These are phyloP conservation scores for Cyaniris semiargus DNA, from an alignment of 2,888 invertebrate genomes.

Conservation along the genomic window DNA sequence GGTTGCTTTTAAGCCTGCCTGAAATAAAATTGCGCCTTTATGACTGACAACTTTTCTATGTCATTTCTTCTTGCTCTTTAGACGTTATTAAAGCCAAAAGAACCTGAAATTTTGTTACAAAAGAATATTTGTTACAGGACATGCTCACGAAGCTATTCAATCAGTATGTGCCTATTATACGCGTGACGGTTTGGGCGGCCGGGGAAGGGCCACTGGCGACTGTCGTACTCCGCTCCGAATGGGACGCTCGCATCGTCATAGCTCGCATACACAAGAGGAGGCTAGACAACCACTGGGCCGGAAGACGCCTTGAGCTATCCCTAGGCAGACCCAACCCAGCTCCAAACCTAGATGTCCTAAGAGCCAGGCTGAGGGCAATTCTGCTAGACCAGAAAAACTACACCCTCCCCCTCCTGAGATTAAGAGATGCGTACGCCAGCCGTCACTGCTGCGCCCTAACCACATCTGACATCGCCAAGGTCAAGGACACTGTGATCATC, in stretches of 20 bases:
- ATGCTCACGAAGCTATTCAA: conserved; percentile 68
- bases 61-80: too few species aligned
- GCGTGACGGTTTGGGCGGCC: conserved; percentile 65
- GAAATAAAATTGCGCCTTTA: too few species aligned
- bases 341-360: conserved; percentile 82
- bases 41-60: too few species aligned
- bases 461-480: conserved; percentile 85
- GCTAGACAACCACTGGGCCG: conserved; percentile 82
- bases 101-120: neutral
- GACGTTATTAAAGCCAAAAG: too few species aligned
- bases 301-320: conserved; percentile 89
- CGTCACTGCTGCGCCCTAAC: conserved; percentile 88
- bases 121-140: conserved; percentile 49
- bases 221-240: conserved; percentile 85
- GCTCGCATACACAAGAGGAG: conserved; percentile 91
- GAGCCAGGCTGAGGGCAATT: conserved; percentile 86
- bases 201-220: conserved; percentile 82
- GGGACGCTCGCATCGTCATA: conserved; percentile 87
- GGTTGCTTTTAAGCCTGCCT: too few species aligned
- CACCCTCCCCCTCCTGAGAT: conserved; percentile 88
- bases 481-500: conserved; percentile 85
- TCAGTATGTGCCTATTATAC: conserved; percentile 63
- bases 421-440: conserved; percentile 91
- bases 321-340: conserved; percentile 82
- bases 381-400: conserved; percentile 88